A percentile compares a stretch with the other conserved stretches of the same genome.
These are phyloP conservation scores for Podiceps cristatus DNA, from an alignment of 2,113 vertebrate species.

Conservation along the genomic window DNA sequence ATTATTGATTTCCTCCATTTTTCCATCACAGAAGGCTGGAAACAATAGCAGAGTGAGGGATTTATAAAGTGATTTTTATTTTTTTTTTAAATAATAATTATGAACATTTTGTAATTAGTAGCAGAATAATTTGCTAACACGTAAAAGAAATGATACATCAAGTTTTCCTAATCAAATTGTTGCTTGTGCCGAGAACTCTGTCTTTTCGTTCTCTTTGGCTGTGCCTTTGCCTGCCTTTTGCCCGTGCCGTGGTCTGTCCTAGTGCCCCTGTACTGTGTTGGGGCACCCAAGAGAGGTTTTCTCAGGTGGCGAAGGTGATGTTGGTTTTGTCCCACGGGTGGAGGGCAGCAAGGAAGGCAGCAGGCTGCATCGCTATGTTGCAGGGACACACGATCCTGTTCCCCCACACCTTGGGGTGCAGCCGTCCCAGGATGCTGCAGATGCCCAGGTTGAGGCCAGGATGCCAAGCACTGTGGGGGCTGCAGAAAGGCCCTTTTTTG, in stretches of 20 bases:
- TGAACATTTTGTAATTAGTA: not conserved
- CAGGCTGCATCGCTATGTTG: fast-evolving
- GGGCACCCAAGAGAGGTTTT: not conserved
- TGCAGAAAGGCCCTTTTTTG: not conserved
- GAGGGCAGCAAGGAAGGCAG: not conserved
- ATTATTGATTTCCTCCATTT: slow-evolving; percentile 37
- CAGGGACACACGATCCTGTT: not conserved
- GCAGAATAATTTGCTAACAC: not conserved
- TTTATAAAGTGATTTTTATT: not conserved
- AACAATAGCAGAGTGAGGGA: not conserved
- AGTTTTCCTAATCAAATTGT: not conserved
- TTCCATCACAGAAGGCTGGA: not conserved
- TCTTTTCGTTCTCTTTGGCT: not conserved
- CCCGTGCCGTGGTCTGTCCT: not conserved
- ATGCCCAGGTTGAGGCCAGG: not conserved
- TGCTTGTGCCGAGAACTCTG: not conserved
- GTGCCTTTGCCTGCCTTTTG: not conserved
- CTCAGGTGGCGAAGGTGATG: not conserved
- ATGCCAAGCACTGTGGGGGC: not conserved
- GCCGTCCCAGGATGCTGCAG: not conserved
- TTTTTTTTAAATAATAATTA: not conserved
- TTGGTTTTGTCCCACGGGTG: not conserved
- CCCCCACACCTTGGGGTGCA: fast-evolving
- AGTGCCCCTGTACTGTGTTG: not conserved
- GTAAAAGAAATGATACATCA: not conserved